phyloP scores from a whole-genome alignment of 2,797 vertebrate species.

The Halcyon smyrnensis region DNA sequence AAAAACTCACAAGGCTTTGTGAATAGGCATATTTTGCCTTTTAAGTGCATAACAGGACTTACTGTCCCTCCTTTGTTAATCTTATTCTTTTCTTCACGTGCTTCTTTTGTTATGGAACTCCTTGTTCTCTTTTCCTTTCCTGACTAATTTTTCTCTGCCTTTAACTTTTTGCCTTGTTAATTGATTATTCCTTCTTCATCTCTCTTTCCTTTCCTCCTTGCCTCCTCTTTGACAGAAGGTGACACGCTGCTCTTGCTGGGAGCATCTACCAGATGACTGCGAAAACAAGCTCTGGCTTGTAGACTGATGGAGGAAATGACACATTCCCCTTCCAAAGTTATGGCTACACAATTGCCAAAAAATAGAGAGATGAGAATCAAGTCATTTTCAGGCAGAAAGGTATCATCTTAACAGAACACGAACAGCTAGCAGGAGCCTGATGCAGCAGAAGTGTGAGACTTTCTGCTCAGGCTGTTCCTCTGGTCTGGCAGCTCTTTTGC shows the following conservation, averaged over 20 bases:
- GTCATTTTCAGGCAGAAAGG: background rate
- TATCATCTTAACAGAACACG: background rate
- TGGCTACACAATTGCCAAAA: background rate
- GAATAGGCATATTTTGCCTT: background rate
- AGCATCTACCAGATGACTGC: background rate
- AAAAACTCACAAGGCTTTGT: background rate
- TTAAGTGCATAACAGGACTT: background rate
- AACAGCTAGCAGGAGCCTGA: background rate
- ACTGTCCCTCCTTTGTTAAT: background rate
- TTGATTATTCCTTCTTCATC: slow-evolving; percentile 8
- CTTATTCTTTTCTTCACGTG: background rate
- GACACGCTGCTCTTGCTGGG: background rate
- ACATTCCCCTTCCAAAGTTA: slow-evolving; percentile 29
- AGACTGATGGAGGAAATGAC: slow-evolving; percentile 16
- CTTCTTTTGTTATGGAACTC: background rate
- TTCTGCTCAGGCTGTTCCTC: background rate
- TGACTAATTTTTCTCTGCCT: background rate
- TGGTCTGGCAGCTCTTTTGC: background rate
- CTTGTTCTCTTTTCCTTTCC: background rate
- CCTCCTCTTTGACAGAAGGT: slow-evolving; percentile 26
- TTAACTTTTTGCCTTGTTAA: background rate
- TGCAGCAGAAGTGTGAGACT: background rate
- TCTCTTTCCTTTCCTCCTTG: background rate
- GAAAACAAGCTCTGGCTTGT: slow-evolving; percentile 40
- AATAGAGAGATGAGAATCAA: background rate